These are phyloP conservation scores for Drosophila ficusphila DNA, from an alignment of 1,140 invertebrate genomes.

Conservation along the genomic window DNA sequence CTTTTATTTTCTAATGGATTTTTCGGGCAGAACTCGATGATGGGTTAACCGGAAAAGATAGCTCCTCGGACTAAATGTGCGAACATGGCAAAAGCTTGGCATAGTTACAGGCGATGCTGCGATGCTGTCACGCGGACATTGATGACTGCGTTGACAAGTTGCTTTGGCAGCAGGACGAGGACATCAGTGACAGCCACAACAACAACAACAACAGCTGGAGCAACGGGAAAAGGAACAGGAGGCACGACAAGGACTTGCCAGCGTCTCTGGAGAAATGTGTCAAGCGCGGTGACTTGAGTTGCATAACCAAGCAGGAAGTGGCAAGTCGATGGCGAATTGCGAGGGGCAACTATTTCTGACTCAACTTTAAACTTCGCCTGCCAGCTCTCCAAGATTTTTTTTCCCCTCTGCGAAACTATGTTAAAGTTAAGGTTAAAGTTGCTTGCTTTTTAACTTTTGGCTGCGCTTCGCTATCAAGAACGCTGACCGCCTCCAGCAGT, in stretches of 20 bases:
- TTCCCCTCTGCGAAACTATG: conserved; percentile 50
- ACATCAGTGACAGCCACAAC: not conserved
- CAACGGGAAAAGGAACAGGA: conserved; percentile 10
- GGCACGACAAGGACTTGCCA: conserved; percentile 51
- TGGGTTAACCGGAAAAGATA: conserved; percentile 14
- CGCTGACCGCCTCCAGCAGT: conserved; percentile 42
- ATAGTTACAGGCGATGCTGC: conserved; percentile 66
- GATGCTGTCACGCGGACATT: conserved; percentile 72
- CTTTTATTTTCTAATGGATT: too few relatives aligned
- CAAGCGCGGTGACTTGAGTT: conserved; percentile 76
- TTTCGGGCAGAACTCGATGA: too few relatives aligned
- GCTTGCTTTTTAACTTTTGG: not conserved
- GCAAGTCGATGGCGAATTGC: conserved; percentile 1
- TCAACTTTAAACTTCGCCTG: conserved; percentile 52
- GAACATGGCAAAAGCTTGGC: conserved; percentile 72
- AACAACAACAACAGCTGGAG: conserved; percentile 9
- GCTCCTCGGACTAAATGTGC: conserved; percentile 45
- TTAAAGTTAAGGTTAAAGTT: conserved; percentile 56
- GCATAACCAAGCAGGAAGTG: conserved; percentile 69
- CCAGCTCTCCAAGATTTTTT: conserved; percentile 11
- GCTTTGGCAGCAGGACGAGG: conserved; percentile 34
- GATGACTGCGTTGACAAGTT: conserved; percentile 81
- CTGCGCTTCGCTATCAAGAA: conserved; percentile 5
- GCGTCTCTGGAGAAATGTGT: conserved; percentile 76
- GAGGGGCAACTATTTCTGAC: conserved; percentile 20